phyloP scores from a whole-genome alignment of 1,140 invertebrate species.

The Sesamia nonagrioides region DNA sequence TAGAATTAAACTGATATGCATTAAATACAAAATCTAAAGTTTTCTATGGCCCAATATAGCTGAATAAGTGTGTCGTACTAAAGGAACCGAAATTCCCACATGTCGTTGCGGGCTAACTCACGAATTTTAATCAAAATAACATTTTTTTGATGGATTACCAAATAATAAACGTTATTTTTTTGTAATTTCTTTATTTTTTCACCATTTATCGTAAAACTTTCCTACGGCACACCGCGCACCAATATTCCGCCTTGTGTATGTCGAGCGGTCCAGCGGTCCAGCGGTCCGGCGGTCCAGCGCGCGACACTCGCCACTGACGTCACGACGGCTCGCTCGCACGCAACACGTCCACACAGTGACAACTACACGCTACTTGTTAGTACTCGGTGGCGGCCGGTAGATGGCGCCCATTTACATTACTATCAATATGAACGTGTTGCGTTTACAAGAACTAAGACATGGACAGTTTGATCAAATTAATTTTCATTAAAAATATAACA shows the following conservation, averaged over 20 bases:
- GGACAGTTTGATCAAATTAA: conserved; percentile 59
- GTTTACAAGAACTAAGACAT: conserved; percentile 59
- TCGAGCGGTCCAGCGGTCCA: conserved; percentile 62
- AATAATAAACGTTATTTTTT: conserved; percentile 62
- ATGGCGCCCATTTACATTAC: conserved; percentile 34
- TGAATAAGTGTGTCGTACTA: too few species aligned
- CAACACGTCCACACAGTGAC: conserved; percentile 58
- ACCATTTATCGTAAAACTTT: conserved; percentile 87
- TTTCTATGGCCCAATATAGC: too few species aligned
- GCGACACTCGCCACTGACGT: conserved; percentile 48
- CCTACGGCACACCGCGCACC: conserved; percentile 85
- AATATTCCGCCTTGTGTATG: conserved; percentile 85
- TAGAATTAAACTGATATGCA: too few species aligned
- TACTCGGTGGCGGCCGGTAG: conserved; percentile 36
- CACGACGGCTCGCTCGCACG: conserved; percentile 56
- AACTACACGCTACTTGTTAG: conserved; percentile 15
- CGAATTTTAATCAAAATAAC: background rate
- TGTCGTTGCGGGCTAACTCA: background rate
- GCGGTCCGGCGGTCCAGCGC: conserved; percentile 9
- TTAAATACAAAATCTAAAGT: too few species aligned
- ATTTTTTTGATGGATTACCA: background rate
- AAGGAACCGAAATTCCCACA: too few species aligned
- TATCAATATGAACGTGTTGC: conserved; percentile 48
- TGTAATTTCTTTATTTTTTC: conserved; percentile 87
- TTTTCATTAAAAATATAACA: conserved; percentile 56